A percentile compares a stretch with the other conserved stretches of the same genome.
Evolutionary conservation across 92 coral and sea anemone species (phyloP).

Genomic region (Anthopleura xanthogrammica): DNA sequence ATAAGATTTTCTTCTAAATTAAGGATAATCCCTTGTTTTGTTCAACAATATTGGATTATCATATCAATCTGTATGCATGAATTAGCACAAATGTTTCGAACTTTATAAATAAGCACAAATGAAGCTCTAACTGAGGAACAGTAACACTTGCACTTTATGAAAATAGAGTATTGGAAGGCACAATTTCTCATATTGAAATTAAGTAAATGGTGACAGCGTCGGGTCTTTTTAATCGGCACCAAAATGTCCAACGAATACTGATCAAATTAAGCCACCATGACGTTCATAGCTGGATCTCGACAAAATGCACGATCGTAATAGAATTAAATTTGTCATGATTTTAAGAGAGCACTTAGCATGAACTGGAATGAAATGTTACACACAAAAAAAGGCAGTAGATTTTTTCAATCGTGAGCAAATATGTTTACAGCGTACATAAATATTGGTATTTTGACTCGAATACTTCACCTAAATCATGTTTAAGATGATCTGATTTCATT

Average conservation of each 20-base stretch:
- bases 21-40: neutral
- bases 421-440: neutral
- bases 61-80: neutral
- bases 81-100: neutral
- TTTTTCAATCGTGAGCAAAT: neutral
- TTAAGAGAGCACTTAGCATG: neutral
- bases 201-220: slow-evolving; percentile 6
- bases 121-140: too few relatives aligned
- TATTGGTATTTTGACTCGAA: neutral
- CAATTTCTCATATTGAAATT: neutral
- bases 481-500: neutral
- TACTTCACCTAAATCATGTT: neutral
- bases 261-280: neutral
- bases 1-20: neutral
- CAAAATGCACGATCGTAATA: neutral
- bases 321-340: neutral
- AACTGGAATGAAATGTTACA: neutral
- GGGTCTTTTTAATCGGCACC: neutral
- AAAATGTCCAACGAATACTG: neutral
- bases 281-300: neutral
- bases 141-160: too few relatives aligned
- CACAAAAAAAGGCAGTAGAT: neutral
- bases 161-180: too few relatives aligned
- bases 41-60: slow-evolving; percentile 1
- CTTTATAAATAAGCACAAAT: too few relatives aligned